phyloP scores from a whole-genome alignment of 2,113 vertebrate species.

The Callorhinus ursinus region DNA sequence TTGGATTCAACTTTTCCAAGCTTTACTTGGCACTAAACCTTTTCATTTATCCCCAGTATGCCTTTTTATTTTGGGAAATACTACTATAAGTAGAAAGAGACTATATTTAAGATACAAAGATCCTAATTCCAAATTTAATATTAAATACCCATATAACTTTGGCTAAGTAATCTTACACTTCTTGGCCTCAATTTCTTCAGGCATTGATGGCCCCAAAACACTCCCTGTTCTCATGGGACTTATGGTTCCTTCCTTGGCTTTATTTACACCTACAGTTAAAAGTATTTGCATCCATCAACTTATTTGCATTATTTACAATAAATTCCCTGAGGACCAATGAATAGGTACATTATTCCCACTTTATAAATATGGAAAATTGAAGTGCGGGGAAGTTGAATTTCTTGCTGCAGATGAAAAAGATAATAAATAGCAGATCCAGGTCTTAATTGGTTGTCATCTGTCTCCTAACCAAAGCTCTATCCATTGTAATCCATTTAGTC shows the following conservation, averaged over 20 bases:
- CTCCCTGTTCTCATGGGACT: background rate
- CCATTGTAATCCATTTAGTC: background rate
- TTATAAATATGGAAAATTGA: conserved; percentile 1
- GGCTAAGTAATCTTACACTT: background rate
- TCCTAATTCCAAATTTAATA: background rate
- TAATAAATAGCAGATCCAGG: background rate
- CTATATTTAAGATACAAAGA: background rate
- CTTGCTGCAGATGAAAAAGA: background rate
- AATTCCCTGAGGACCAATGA: background rate
- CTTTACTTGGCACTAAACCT: background rate
- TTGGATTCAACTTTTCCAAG: background rate
- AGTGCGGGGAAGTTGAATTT: background rate
- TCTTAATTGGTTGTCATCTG: background rate
- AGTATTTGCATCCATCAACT: background rate
- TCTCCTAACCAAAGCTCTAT: background rate
- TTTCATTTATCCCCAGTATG: background rate
- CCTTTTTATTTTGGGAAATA: background rate
- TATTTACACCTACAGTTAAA: background rate
- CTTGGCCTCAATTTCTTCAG: background rate
- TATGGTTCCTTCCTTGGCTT: background rate
- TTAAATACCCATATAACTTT: background rate
- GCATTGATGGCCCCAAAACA: background rate
- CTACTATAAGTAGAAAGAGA: background rate
- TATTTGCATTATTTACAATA: background rate
- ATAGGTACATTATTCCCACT: background rate